These are phyloP conservation scores for Amphipyra berbera DNA, from an alignment of 2,888 invertebrate species.

Conservation along the genomic window DNA sequence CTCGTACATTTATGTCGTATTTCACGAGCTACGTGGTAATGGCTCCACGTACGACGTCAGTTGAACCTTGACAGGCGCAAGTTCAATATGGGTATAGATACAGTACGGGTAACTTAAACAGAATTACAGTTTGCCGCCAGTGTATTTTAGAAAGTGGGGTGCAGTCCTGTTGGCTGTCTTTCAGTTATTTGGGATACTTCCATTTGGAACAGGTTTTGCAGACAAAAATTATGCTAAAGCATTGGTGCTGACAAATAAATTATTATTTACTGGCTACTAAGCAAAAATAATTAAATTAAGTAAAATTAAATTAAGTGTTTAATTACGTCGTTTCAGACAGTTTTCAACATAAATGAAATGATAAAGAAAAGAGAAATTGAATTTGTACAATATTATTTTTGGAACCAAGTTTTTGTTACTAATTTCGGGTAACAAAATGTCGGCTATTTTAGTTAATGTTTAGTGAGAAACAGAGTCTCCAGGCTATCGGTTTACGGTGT, in stretches of 20 bases:
- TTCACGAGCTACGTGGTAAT: conserved; percentile 80
- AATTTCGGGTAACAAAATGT: no score
- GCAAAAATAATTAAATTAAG: no score
- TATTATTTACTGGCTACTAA: no score
- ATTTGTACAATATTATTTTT: no score
- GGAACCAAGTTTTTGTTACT: no score
- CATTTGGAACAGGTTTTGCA: not conserved
- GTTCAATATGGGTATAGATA: conserved; percentile 54
- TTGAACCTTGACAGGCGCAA: conserved; percentile 66
- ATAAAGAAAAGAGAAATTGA: no score
- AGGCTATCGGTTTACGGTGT: conserved; percentile 44
- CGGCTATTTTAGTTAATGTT: no score
- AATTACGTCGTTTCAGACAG: no score
- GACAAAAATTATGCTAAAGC: conserved; percentile 1
- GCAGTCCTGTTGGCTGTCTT: conserved; percentile 7
- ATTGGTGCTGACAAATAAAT: no score
- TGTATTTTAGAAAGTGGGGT: conserved; percentile 25
- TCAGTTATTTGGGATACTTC: not conserved
- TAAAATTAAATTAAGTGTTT: no score
- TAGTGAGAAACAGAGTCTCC: conserved; percentile 23
- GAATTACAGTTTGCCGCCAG: conserved; percentile 45
- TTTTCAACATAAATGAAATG: no score
- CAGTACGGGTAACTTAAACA: conserved; percentile 50
- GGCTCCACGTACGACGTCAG: conserved; percentile 74
- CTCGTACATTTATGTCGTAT: conserved; percentile 81